Percentiles rank a stretch among this genome's conserved stretches.
Evolutionary conservation across 1,140 invertebrate species (phyloP).

Genomic region (Orius insidiosus): DNA sequence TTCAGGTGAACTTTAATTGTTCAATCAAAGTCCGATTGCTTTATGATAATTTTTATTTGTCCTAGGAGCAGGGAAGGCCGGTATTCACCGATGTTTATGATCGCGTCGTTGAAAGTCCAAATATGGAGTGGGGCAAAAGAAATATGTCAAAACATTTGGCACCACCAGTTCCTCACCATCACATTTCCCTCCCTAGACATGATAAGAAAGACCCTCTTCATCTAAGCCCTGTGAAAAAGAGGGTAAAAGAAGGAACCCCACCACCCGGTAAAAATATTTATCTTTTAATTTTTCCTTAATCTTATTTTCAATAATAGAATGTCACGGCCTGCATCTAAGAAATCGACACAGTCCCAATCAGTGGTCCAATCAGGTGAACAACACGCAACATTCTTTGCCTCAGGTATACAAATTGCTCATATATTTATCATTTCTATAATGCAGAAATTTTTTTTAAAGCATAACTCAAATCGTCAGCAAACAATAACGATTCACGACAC

Average conservation of each 20-base stretch:
- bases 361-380: slow-evolving; percentile 7
- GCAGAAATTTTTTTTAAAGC: background rate
- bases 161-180: slow-evolving; percentile 26
- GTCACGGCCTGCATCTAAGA: slow-evolving; percentile 5
- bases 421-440: too few relatives aligned
- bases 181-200: slow-evolving; percentile 22
- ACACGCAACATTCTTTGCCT: background rate
- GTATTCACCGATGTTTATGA: slow-evolving; percentile 23
- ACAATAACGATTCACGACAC: slow-evolving; percentile 83
- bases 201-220: slow-evolving; percentile 82
- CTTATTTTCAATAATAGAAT: slow-evolving; percentile 9
- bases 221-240: slow-evolving; percentile 89
- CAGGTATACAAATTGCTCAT: too few relatives aligned
- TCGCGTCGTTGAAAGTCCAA: slow-evolving; percentile 21
- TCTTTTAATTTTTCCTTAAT: background rate
- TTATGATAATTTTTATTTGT: slow-evolving; percentile 23
- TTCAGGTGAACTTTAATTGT: slow-evolving; percentile 32
- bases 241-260: slow-evolving; percentile 92
- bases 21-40: too few relatives aligned
- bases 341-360: slow-evolving; percentile 8
- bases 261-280: slow-evolving; percentile 34
- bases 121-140: slow-evolving; percentile 18
- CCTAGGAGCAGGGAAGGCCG: slow-evolving; percentile 35
- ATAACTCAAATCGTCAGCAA: slow-evolving; percentile 27
- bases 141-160: slow-evolving; percentile 17